These are phyloP conservation scores for Acinonyx jubatus DNA, from an alignment of 2,113 vertebrate species.

Conservation along the genomic window DNA sequence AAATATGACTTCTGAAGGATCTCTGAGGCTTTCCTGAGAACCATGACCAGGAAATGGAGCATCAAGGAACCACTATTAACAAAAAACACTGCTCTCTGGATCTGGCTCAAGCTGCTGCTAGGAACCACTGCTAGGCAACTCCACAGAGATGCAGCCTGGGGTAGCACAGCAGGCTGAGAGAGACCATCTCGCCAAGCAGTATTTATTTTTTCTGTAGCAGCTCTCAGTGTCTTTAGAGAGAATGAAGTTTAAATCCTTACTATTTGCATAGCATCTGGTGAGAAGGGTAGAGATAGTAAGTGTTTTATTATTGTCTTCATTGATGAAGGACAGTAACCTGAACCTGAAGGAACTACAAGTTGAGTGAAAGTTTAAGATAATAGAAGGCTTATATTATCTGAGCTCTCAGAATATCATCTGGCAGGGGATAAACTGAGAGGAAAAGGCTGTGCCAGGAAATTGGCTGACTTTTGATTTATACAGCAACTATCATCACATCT, in stretches of 20 bases:
- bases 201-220: background rate
- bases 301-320: conserved; percentile 5
- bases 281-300: background rate
- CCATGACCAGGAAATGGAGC: background rate
- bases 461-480: background rate
- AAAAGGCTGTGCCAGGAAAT: background rate
- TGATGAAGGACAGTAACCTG: background rate
- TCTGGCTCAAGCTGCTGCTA: background rate
- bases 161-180: background rate
- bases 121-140: background rate
- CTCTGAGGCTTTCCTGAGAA: background rate
- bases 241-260: background rate
- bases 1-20: background rate
- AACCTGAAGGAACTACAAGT: background rate
- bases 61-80: background rate
- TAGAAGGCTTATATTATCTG: background rate
- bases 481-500: background rate
- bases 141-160: background rate
- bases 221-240: background rate
- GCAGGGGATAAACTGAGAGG: background rate
- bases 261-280: background rate
- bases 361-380: background rate
- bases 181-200: background rate
- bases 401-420: background rate
- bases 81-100: background rate